Base-by-base conservation (phyloP, 2,888 invertebrate genomes). In the Drosophila imparisetae region DNA sequence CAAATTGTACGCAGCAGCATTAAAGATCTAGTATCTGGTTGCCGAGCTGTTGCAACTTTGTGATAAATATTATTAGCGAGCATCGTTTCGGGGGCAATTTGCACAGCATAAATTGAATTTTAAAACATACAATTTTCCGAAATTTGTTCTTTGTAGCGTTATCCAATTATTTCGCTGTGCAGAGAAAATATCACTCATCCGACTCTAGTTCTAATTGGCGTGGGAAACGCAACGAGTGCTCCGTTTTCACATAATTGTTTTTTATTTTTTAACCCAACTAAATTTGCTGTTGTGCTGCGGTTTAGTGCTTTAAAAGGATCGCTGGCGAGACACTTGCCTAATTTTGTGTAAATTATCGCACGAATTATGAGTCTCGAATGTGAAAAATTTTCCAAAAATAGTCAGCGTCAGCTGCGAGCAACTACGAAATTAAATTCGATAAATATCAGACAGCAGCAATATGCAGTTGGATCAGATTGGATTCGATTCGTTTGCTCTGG, bases 321-420 rank as follows among this genome's bases (percentile, higher is more conserved):
- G 79, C 62, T 77, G 86, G 88, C 90, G 86, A 89, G 89, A 88
- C 90, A 88, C 88, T 85, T 80, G 86, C 89, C 90, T 86, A 86
- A 86, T 86, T 86, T 83, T 82, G 90, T 86, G 86, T 86, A 90
- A 90, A 90, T 90, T 86, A 86, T 86, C 86, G 88, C 90, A 90
- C 86, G 88, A 86, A 90, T 86, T 86, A 86, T 86, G 90, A 86
- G 86, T 81, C 88, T 79, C 81, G 80, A 84, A 85, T 86, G 77
- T 78, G 78, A 87, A 89, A 64, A 71, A 85, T 87, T 77, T 73
- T 66, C 90, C 86, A 81, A 86, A 89, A 85, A 86, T 78, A 86
- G 90, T 67, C 80, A 82, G 58, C 66, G 67, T 53, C 67, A 29
- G 57, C 57, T 32, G 24, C 55, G 62, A 66, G 66, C 67, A 57